Evolutionary conservation across 2,113 vertebrate genomes (phyloP).

Genomic region (Myotis yumanensis): DNA sequence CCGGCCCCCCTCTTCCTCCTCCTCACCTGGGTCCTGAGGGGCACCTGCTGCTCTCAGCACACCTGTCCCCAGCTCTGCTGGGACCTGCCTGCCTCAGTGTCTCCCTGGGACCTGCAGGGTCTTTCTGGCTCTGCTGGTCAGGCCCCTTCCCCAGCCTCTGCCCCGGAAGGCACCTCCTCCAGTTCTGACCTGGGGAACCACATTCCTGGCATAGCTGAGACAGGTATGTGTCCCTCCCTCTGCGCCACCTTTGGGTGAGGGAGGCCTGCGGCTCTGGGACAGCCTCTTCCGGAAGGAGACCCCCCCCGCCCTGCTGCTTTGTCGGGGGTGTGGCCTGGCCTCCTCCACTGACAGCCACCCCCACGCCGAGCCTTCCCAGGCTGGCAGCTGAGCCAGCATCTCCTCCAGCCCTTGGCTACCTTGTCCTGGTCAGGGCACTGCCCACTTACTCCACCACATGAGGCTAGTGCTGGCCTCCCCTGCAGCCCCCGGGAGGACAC

Average conservation of each 20-base stretch:
- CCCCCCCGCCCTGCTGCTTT: background rate
- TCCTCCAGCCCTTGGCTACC: background rate
- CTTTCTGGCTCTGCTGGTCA: background rate
- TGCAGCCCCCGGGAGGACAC: background rate
- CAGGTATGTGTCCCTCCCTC: slow-evolving; percentile 76
- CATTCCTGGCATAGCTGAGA: slow-evolving; percentile 78
- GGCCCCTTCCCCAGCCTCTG: background rate
- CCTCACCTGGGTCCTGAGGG: background rate
- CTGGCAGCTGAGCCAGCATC: background rate
- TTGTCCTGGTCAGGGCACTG: background rate
- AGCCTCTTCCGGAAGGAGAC: background rate
- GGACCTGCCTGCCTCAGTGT: background rate
- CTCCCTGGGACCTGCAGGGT: background rate
- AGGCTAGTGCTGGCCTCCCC: background rate
- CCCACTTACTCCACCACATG: background rate
- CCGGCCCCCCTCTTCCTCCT: background rate
- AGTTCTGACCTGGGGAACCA: slow-evolving; percentile 49
- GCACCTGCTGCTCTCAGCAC: background rate
- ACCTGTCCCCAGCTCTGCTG: background rate
- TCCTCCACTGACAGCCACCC: background rate
- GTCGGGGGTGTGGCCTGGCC: background rate
- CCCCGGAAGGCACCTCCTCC: slow-evolving; percentile 31
- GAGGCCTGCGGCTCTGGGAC: background rate
- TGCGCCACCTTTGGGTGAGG: slow-evolving; percentile 63
- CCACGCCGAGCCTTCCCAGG: background rate